Evolutionary conservation across 2,113 vertebrate species (phyloP).

Genomic region (Silurus asotus): DNA sequence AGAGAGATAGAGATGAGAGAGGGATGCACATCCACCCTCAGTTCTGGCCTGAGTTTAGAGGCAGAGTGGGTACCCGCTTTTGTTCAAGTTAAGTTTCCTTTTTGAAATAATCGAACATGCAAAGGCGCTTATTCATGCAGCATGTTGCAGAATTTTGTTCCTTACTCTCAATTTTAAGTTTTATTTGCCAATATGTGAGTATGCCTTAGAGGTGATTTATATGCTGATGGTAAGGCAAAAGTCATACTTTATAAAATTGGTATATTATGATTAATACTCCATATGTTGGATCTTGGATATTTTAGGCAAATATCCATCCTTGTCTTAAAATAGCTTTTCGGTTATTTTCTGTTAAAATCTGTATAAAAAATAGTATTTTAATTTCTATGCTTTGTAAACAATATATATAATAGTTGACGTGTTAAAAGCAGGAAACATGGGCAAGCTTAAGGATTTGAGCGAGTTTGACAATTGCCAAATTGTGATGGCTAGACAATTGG

Average conservation of each 20-base stretch:
- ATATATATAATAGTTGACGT: neutral
- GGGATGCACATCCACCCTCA: conserved; percentile 28
- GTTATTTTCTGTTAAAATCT: neutral
- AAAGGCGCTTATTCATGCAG: neutral
- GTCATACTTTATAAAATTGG: neutral
- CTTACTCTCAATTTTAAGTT: neutral
- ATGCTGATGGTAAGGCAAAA: neutral
- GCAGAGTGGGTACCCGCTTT: no score
- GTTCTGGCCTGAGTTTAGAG: neutral
- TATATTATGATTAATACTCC: neutral
- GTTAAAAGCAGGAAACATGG: no score
- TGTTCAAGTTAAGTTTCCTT: neutral
- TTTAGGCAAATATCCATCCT: neutral
- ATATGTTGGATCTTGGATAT: neutral
- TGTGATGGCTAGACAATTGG: no score
- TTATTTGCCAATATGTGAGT: neutral
- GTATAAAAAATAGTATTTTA: neutral
- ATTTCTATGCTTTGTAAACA: neutral
- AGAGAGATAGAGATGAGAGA: neutral
- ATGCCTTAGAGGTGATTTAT: neutral
- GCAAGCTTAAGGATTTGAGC: no score
- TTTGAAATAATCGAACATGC: neutral
- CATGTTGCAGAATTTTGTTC: neutral
- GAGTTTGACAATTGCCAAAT: no score
- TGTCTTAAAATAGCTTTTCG: neutral